Base-by-base conservation (phyloP, 2,113 vertebrate genomes). In the Leuciscus idus region DNA sequence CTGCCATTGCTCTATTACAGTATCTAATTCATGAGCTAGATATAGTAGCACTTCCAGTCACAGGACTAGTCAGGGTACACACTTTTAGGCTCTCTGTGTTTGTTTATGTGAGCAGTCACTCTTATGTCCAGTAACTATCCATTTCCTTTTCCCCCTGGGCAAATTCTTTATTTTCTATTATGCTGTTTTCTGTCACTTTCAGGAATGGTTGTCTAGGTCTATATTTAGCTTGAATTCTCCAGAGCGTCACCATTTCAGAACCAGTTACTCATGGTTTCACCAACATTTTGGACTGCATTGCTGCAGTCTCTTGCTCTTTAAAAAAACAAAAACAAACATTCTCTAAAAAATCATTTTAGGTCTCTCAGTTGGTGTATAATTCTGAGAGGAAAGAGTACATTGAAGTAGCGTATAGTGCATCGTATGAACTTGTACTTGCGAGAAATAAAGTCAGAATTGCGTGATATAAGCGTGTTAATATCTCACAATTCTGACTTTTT, bases 11-110 rank as follows among this genome's bases (percentile, higher is more conserved):
- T 87, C 28, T 30, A 19, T 78, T 85, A n/a, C 75, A 39, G 68
- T 84, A 77, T 70, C 57, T 68, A 33, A 23, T 73, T 57, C 9
- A 26, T 39, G 84, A 9, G 85, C 80, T 84, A 39, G 77, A 87
- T 87, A 83, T 81, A 89, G 84, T 70, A 81, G 21, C 81, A 52
- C 64, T 89, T 89, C 77, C 86, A 84, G 89, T 82, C 84, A 85
- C 66, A 81, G 46, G 36, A 70, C 48, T 48, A 70, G 75, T 66
- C 33, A 77, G 83, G 36, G 52, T 81, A 11, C 6, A 28, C 68
- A 55, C 61, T 82, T 62, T 68, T 46, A 79, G 74, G 73, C 64
- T n/a, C 4, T 77, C 36, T 28, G 12, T 66, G 76, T 64, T 78
- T 83, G 59, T 73, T 64, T 86, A 19, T 64, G 61, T 52, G 48